Evolutionary conservation across 2,888 invertebrate genomes (phyloP), one percentile per base, ranked within the genome.

Genomic region (Blera fallax): DNA sequence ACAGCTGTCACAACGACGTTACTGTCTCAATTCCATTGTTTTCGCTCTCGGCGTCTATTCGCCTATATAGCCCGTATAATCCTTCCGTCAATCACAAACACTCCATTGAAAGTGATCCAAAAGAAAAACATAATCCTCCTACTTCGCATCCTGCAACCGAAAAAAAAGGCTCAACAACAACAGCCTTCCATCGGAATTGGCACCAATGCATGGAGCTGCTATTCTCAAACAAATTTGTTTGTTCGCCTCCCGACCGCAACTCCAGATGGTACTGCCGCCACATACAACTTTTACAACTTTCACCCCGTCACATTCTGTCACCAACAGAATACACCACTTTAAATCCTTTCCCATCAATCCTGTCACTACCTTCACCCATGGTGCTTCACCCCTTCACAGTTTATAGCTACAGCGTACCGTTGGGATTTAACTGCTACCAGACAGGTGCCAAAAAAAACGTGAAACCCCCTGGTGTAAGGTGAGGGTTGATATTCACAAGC

Each of bases 281-380:
- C 37, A 67, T 69, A 54, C 54, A 52, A 65, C 64, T 77, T 82
- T 58, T 37, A 65, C 27, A 82, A 50, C 65, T 34, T 77, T 65
- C 65, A 60, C 21, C 43, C 77, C 78, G 54, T 72, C 72, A 62
- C 67, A 72, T 40, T 29, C 72, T 78, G 78, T 54, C 72, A 78
- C 60, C 83, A 72, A 60, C 72, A 72, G 72, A 79, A 54, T 60
- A 65, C 45, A 62, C 67, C 77, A 76, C 69, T 81, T 81, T 76
- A 78, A 78, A 73, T 73, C 83, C 73, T 58, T 67, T 32, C 67
- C 67, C 48, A 83, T 83, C 83, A 73, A 73, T 67, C 67, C 73
- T 48, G 60, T 54, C 78, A 73, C 50, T 58, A 43, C 32, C 8
- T 21, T 24, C 45, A 45, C 21, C 21, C n/a, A 32, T 14, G n/a